A percentile compares a stretch with the other conserved stretches of the same genome.
These are phyloP conservation scores for Tryphoninae sp. DNA, from an alignment of 2,888 invertebrate species.

Conservation along the genomic window DNA sequence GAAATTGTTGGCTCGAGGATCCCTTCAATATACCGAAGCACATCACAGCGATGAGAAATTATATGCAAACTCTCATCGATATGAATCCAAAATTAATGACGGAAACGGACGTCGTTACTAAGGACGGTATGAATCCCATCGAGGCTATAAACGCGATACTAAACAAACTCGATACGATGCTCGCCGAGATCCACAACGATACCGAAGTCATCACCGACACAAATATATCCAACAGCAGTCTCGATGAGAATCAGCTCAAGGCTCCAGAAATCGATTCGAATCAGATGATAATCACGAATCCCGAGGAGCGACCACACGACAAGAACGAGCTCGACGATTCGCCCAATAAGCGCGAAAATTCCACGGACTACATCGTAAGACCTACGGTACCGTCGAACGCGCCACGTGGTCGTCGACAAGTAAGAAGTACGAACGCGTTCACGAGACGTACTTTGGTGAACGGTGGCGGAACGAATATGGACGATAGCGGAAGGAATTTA, in stretches of 20 bases:
- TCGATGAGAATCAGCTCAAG: slow-evolving; percentile 70
- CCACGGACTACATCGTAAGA: slow-evolving; percentile 31
- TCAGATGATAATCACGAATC: slow-evolving; percentile 62
- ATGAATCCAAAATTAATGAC: slow-evolving; percentile 71
- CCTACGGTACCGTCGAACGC: slow-evolving; percentile 11
- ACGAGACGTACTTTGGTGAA: slow-evolving; percentile 71
- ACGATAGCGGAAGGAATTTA: slow-evolving; percentile 55
- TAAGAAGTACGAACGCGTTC: slow-evolving; percentile 29
- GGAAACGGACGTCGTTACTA: slow-evolving; percentile 66
- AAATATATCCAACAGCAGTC: slow-evolving; percentile 65
- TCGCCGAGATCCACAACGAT: slow-evolving; percentile 67
- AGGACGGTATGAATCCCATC: slow-evolving; percentile 71
- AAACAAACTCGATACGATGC: slow-evolving; percentile 71
- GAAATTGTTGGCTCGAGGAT: slow-evolving; percentile 69
- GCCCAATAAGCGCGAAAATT: slow-evolving; percentile 66
- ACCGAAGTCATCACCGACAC: slow-evolving; percentile 65
- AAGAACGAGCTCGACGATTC: slow-evolving; percentile 70
- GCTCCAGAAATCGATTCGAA: slow-evolving; percentile 68
- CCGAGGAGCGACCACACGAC: slow-evolving; percentile 61
- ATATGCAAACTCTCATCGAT: slow-evolving; percentile 74
- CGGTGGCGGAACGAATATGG: slow-evolving; percentile 65
- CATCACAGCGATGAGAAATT: slow-evolving; percentile 75
- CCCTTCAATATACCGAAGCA: slow-evolving; percentile 75
- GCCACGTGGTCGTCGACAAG: slow-evolving; percentile 8
- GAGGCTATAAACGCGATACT: slow-evolving; percentile 74